Evolutionary conservation across 2,888 invertebrate genomes (phyloP).

Genomic region (Prosapia bicincta): DNA sequence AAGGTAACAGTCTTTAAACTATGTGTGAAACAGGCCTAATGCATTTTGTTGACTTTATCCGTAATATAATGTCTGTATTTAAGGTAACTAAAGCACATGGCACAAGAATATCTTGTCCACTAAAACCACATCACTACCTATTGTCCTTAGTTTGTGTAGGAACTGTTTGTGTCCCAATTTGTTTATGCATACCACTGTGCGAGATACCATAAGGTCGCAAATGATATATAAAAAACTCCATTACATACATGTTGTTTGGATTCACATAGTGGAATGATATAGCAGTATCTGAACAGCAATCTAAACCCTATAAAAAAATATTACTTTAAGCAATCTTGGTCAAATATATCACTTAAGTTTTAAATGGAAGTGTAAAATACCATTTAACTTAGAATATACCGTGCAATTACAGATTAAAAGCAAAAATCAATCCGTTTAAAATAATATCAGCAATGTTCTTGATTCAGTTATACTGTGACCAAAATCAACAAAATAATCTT

Average conservation of each 20-base stretch:
- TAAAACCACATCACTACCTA: not conserved
- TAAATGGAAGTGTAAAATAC: too few species aligned
- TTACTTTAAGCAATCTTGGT: too few species aligned
- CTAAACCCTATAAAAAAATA: conserved; percentile 63
- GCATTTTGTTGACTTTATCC: too few species aligned
- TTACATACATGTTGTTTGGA: conserved; percentile 88
- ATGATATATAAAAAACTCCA: conserved; percentile 94
- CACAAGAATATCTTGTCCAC: not conserved
- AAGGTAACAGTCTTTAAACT: too few species aligned
- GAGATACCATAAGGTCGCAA: conserved; percentile 55
- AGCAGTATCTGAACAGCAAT: conserved; percentile 90
- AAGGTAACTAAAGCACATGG: not conserved
- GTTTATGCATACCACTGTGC: not conserved
- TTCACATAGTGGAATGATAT: conserved; percentile 91
- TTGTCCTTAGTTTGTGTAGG: not conserved
- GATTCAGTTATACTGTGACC: too few species aligned
- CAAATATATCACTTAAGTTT: too few species aligned
- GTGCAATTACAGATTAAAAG: too few species aligned
- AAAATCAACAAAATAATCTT: too few species aligned
- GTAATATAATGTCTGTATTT: not conserved
- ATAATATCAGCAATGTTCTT: too few species aligned
- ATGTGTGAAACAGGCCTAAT: too few species aligned
- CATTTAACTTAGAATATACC: too few species aligned
- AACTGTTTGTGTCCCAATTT: not conserved
- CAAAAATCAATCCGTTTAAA: too few species aligned